A percentile compares a stretch with the other conserved stretches of the same genome.
Conservation (phyloP, 1,140 invertebrate species). For the Acromyrmex heyeri region DNA sequence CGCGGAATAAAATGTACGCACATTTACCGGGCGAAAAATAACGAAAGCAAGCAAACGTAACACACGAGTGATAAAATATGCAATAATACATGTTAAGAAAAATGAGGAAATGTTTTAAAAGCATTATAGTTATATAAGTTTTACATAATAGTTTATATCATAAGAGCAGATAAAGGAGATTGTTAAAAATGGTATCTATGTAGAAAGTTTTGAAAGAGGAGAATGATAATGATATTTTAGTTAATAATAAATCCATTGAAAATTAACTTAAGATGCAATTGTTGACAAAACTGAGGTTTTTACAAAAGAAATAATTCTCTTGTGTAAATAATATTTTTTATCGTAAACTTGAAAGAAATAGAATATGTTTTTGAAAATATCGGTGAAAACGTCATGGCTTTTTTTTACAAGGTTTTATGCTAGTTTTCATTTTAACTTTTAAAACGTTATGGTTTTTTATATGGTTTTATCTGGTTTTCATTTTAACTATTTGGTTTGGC, state of each 20-base stretch:
- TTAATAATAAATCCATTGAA: background rate
- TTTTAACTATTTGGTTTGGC: background rate
- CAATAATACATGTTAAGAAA: background rate
- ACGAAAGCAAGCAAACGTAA: conserved; percentile 13
- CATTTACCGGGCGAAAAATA: conserved; percentile 27
- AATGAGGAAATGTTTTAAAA: background rate
- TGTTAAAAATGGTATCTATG: background rate
- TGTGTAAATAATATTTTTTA: background rate
- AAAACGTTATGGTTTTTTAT: background rate
- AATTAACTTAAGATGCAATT: background rate
- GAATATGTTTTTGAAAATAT: background rate
- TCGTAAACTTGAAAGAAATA: background rate
- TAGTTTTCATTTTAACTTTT: conserved; percentile 7
- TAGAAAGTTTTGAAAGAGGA: background rate
- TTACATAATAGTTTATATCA: background rate
- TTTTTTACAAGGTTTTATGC: conserved; percentile 15
- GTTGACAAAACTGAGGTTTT: background rate
- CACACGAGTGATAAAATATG: conserved; percentile 42
- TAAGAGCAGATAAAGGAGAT: background rate
- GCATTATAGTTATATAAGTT: background rate
- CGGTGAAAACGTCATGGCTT: background rate
- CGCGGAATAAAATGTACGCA: conserved; percentile 41
- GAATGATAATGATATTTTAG: background rate
- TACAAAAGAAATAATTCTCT: background rate
- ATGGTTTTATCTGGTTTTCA: conserved; percentile 33